Percentiles rank a stretch among this genome's conserved stretches.
phyloP scores from a whole-genome alignment of 2,113 vertebrate species.

The Bungarus multicinctus region DNA sequence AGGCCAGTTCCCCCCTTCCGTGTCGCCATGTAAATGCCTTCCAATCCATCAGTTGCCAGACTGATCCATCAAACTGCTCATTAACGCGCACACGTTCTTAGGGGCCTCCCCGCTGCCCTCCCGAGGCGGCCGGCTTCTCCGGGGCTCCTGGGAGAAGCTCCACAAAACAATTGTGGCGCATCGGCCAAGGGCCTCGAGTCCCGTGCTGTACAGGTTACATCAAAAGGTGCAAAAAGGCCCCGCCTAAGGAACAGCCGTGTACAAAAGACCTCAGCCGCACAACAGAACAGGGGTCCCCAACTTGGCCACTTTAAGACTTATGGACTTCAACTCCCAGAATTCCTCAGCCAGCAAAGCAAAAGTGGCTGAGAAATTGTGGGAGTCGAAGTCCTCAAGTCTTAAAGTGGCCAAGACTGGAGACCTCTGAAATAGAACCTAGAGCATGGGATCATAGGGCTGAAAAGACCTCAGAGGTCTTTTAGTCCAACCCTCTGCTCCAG shows the following conservation, averaged over 20 bases:
- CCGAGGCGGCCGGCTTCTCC: slow-evolving; percentile 26
- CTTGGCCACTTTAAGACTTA: too few species aligned
- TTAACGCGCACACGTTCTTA: slow-evolving; percentile 39
- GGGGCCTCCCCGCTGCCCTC: slow-evolving; percentile 40
- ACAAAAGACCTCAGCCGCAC: background rate
- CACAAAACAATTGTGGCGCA: background rate
- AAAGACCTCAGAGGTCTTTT: background rate
- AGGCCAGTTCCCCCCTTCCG: background rate
- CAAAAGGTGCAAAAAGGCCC: background rate
- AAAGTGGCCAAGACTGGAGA: too few species aligned
- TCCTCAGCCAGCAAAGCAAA: too few species aligned
- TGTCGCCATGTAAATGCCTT: slow-evolving; percentile 33
- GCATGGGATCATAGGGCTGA: background rate
- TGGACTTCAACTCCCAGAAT: too few species aligned
- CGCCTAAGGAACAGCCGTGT: too few species aligned
- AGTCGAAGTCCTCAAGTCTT: too few species aligned
- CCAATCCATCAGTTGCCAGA: slow-evolving; percentile 24
- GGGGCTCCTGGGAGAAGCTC: slow-evolving; percentile 1
- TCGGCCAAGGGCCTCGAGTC: background rate
- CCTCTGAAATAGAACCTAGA: too few species aligned
- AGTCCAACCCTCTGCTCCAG: background rate
- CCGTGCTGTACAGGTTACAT: background rate
- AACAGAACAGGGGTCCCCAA: too few species aligned
- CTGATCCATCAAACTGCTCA: slow-evolving; percentile 33
- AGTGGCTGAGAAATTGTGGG: too few species aligned